Evolutionary conservation across 2,797 vertebrate genomes (phyloP), one percentile per base, ranked within the genome.

Genomic region (Sebastolobus alascanus): DNA sequence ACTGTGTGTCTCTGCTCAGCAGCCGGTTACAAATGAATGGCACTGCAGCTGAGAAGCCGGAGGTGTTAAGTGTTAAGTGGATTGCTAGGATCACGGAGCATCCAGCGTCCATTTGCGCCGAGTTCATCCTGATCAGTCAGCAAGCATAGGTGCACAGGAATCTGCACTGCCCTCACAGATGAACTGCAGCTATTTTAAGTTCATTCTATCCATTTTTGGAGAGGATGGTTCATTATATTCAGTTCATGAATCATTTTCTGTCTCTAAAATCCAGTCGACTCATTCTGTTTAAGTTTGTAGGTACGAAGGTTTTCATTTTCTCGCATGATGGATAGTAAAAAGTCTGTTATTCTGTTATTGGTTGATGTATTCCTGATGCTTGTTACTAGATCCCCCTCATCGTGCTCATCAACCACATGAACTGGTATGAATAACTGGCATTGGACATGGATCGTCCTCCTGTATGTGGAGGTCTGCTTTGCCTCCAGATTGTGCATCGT

Each of bases 21-120:
- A 73, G 82, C 55, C n/a, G 52, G 33, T 58, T 7, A 46, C 68
- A 73, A 73, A 83, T 13, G 71, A 89, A 78, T n/a, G 70, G 33
- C 79, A 33, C 79, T 90, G 88, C 88, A 89, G 90, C 87, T 37
- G 64, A 68, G 61, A 29, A 88, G 78, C 80, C 84, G 31, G 86
- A 74, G 82, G 86, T 86, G 67, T 82, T 77, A 38, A 33, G 69
- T 70, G 82, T 86, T 73, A 77, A 82, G 88, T 76, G 79, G 78
- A 65, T 82, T 75, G 82, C 40, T 31, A 6, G 43, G 75, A 64
- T 31, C 55, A 3, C 22, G 14, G 79, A 80, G 81, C 76, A 27
- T 52, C 67, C 40, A 2, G 71, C 8, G 3, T 60, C 22, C 38
- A n/a, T 54, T 31, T 46, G 13, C 31, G 8, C 33, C 10, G 35